These are phyloP conservation scores for Cephus spinipes DNA, from an alignment of 2,888 invertebrate species.

Conservation along the genomic window DNA sequence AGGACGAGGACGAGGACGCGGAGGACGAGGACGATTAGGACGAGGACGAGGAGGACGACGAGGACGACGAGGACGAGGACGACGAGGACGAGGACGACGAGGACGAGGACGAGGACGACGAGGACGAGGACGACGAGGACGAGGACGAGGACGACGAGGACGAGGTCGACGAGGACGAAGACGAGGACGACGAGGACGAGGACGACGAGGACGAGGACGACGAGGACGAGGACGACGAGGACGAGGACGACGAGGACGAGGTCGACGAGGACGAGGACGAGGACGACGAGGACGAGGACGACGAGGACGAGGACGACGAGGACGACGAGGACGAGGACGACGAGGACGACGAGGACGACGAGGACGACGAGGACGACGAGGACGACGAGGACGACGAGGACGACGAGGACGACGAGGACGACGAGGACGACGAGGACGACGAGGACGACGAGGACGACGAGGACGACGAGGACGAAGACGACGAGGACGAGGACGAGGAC, in stretches of 20 bases:
- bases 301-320: slow-evolving; percentile 6
- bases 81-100: slow-evolving; percentile 6
- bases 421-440: background rate
- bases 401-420: slow-evolving; percentile 6
- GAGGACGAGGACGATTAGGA: too few relatives aligned
- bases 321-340: background rate
- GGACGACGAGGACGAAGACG: too few relatives aligned
- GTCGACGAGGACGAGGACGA: slow-evolving; percentile 12
- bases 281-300: slow-evolving; percentile 1
- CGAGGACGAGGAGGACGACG: too few relatives aligned
- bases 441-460: too few relatives aligned
- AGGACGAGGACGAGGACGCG: too few relatives aligned
- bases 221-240: slow-evolving; percentile 10
- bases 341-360: slow-evolving; percentile 1
- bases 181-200: too few relatives aligned
- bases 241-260: slow-evolving; percentile 5
- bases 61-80: slow-evolving; percentile 11
- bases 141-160: slow-evolving; percentile 7
- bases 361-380: slow-evolving; percentile 1
- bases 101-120: slow-evolving; percentile 3
- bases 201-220: slow-evolving; percentile 1
- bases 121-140: slow-evolving; percentile 6
- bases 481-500: slow-evolving; percentile 10
- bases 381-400: slow-evolving; percentile 3
- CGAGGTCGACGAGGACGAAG: too few relatives aligned